Conservation (phyloP, 2,113 vertebrate genomes). For the Columbina picui region DNA sequence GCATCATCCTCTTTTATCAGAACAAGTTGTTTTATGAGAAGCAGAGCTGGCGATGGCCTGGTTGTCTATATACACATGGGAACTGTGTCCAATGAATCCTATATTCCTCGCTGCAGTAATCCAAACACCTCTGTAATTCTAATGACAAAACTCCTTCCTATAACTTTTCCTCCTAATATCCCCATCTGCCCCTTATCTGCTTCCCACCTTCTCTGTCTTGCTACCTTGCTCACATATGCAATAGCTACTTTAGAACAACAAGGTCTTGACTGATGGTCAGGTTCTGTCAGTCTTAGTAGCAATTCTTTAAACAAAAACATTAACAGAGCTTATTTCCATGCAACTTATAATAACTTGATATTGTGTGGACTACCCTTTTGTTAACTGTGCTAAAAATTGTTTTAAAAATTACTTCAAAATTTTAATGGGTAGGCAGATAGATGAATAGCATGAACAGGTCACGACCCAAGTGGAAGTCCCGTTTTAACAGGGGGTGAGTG, state of each 20-base stretch:
- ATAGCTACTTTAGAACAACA: not conserved
- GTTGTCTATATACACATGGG: rapidly evolving
- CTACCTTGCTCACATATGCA: not conserved
- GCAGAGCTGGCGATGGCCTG: not conserved
- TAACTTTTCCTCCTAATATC: not conserved
- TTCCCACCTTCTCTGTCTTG: not conserved
- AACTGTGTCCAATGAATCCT: not conserved
- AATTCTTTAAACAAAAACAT: not conserved
- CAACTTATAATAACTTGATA: not conserved
- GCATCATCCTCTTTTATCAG: not conserved
- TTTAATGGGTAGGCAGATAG: not conserved
- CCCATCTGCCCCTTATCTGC: not conserved
- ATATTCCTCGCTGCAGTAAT: not conserved
- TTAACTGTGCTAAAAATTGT: not conserved
- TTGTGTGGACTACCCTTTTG: not conserved
- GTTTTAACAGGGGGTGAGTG: not conserved
- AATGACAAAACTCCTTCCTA: not conserved
- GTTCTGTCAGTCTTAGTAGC: not conserved
- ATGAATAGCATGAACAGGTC: not conserved
- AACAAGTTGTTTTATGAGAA: not conserved
- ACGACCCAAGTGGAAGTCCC: not conserved
- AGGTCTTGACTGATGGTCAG: not conserved
- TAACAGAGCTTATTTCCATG: not conserved
- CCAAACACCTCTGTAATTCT: not conserved
- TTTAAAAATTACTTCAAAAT: not conserved